These are phyloP conservation scores for Harmothoe impar DNA, from an alignment of 2,888 invertebrate genomes.

Conservation along the genomic window DNA sequence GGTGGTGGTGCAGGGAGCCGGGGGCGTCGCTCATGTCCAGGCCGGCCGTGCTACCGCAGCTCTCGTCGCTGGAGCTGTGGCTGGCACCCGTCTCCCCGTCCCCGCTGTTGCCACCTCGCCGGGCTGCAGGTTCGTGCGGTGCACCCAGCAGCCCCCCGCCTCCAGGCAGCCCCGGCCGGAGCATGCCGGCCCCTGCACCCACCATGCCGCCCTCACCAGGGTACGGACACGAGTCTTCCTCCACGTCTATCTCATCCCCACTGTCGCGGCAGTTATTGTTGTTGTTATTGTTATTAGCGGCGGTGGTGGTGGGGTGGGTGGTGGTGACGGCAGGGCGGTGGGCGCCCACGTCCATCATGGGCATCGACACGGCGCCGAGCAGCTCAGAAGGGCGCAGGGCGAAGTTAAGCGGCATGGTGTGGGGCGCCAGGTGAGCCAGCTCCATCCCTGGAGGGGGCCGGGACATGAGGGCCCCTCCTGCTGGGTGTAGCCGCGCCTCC, in stretches of 20 bases:
- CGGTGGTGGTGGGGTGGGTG: not conserved
- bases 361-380: not conserved
- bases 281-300: no score
- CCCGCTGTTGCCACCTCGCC: not conserved
- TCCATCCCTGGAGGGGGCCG: conserved; percentile 42
- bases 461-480: conserved; percentile 19
- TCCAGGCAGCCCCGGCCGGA: conserved; percentile 26
- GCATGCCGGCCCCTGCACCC: not conserved
- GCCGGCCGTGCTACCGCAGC: conserved; percentile 42
- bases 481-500: conserved; percentile 50
- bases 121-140: not conserved
- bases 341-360: not conserved
- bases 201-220: not conserved
- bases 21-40: conserved; percentile 29
- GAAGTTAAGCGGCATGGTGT: conserved; percentile 56
- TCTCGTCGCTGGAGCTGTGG: conserved; percentile 55
- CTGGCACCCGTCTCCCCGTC: conserved; percentile 22
- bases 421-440: not conserved
- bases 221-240: conserved; percentile 57
- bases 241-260: conserved; percentile 54
- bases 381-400: conserved; percentile 3
- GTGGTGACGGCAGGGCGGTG: not conserved
- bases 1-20: conserved; percentile 19
- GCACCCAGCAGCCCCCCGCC: not conserved
- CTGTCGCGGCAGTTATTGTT: conserved; percentile 23